A percentile compares a stretch with the other conserved stretches of the same genome.
These are phyloP conservation scores for Talpa occidentalis DNA, from an alignment of 2,113 vertebrate genomes.

Conservation along the genomic window DNA sequence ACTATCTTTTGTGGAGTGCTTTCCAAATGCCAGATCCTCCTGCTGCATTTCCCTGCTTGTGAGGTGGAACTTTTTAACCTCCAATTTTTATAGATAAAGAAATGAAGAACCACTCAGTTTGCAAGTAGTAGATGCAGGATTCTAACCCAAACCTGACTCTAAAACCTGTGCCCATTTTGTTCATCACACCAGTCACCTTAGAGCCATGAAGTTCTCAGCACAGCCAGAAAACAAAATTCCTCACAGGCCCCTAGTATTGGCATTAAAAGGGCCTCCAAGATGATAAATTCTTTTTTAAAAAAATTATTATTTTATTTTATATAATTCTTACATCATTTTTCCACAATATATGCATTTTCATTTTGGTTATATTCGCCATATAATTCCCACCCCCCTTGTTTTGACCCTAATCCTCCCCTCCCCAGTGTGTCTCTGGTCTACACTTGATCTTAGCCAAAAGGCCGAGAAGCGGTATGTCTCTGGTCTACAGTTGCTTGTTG, in stretches of 20 bases:
- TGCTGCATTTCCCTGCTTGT: background rate
- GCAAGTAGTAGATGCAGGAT: background rate
- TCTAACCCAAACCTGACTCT: background rate
- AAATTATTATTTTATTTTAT: no score
- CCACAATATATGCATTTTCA: no score
- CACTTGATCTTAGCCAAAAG: no score
- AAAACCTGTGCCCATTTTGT: background rate
- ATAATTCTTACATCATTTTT: no score
- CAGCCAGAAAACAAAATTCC: background rate
- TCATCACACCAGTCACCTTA: background rate
- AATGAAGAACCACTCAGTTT: background rate
- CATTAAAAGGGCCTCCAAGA: background rate
- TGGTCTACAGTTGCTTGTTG: no score
- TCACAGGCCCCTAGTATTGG: background rate
- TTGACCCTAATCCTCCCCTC: no score
- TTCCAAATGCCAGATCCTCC: background rate
- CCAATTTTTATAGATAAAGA: background rate
- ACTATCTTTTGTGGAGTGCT: background rate
- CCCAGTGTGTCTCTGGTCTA: no score
- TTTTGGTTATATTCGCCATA: no score
- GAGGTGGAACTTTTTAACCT: background rate
- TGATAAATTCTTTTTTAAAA: background rate
- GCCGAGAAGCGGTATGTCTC: no score
- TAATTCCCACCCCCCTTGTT: no score
- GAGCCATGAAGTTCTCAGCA: background rate